Conservation (phyloP, 2,113 vertebrate genomes). For the Lepidothrix coronata region DNA sequence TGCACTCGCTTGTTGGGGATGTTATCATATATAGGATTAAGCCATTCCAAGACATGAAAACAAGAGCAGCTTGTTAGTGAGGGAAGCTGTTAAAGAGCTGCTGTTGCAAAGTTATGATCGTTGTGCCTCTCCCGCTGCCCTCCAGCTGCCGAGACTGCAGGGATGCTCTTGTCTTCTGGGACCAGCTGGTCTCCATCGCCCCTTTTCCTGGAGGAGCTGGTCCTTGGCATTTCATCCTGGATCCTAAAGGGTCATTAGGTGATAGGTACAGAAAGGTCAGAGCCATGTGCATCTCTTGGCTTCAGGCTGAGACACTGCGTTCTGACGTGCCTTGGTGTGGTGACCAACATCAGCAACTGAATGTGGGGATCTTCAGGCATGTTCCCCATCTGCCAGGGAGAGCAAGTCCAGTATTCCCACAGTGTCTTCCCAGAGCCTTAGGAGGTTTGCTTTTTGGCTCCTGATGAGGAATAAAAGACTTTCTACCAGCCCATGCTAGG, state of each 20-base stretch:
- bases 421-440: accelerated
- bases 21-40: constrained; percentile 68
- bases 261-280: neutral
- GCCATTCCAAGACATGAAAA: constrained; percentile 70
- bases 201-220: neutral
- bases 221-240: neutral
- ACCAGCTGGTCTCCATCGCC: neutral
- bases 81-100: constrained; percentile 66
- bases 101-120: constrained; percentile 49
- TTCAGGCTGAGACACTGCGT: neutral
- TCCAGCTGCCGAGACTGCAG: neutral
- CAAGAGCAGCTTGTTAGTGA: constrained; percentile 67
- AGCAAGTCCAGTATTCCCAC: accelerated
- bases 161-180: neutral
- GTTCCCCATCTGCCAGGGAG: neutral
- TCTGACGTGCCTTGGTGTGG: accelerated
- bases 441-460: neutral
- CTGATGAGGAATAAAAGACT: neutral
- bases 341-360: neutral
- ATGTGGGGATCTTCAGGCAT: accelerated
- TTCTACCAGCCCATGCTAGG: neutral
- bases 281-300: neutral
- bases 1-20: constrained; percentile 67
- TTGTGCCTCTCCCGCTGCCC: neutral
- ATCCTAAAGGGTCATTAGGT: accelerated